Conservation (phyloP, 2,888 invertebrate genomes). For the Sesia bembeciformis region DNA sequence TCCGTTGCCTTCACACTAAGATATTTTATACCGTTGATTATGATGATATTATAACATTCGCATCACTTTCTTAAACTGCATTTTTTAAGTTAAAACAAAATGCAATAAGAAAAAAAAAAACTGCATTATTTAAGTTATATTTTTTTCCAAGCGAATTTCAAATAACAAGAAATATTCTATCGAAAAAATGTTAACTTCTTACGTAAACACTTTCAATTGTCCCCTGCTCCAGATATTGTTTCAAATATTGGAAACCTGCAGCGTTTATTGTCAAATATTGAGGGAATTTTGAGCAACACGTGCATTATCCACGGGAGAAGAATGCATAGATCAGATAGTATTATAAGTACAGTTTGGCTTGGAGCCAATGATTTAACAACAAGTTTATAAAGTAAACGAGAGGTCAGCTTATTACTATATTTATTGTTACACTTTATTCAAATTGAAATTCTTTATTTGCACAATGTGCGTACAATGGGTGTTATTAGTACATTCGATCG, state of each 20-base stretch:
- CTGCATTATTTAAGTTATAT: too few relatives aligned
- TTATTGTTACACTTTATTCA: too few relatives aligned
- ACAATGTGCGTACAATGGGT: too few relatives aligned
- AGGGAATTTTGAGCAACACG: not conserved
- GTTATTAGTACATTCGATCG: too few relatives aligned
- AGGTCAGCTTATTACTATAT: not conserved
- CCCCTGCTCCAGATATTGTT: not conserved
- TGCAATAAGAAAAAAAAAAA: too few relatives aligned
- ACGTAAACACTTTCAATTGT: too few relatives aligned
- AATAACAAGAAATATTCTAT: too few relatives aligned
- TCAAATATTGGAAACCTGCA: not conserved
- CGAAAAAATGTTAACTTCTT: too few relatives aligned
- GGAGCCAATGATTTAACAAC: conserved; percentile 6
- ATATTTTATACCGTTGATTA: not conserved
- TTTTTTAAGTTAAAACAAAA: too few relatives aligned
- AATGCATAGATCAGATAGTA: not conserved
- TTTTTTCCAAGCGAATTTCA: too few relatives aligned
- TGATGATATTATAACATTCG: not conserved
- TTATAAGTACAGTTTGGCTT: conserved; percentile 7
- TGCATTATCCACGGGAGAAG: not conserved
- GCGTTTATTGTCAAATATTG: not conserved
- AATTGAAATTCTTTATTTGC: too few relatives aligned
- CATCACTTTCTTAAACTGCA: not conserved
- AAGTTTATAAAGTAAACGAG: not conserved
- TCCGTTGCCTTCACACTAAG: not conserved